Evolutionary conservation across 2,797 vertebrate species (phyloP).

Genomic region (Centroberyx gerrardi): DNA sequence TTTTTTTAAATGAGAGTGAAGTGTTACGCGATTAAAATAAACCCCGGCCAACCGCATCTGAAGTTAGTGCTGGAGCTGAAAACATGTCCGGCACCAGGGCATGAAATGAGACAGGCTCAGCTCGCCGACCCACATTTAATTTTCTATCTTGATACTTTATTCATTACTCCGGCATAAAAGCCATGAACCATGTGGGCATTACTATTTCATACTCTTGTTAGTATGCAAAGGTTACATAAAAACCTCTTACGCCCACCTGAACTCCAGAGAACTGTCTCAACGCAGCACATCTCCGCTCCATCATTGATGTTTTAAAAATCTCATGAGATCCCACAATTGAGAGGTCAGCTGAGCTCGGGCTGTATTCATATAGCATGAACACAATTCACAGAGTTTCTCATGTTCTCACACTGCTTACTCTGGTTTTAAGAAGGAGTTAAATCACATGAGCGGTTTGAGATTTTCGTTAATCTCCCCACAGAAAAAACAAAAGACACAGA

Average conservation of each 20-base stretch:
- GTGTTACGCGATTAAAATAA: slow-evolving; percentile 13
- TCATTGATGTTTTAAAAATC: slow-evolving; percentile 37
- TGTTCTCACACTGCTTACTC: slow-evolving; percentile 15
- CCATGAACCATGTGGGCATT: slow-evolving; percentile 23
- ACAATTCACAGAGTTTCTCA: slow-evolving; percentile 13
- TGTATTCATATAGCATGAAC: slow-evolving; percentile 32
- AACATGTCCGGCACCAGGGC: neutral
- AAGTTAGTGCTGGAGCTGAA: neutral
- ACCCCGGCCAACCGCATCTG: neutral
- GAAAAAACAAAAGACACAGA: slow-evolving; percentile 59
- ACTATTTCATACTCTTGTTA: slow-evolving; percentile 53
- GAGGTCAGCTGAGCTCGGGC: slow-evolving; percentile 40
- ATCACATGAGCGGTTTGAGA: slow-evolving; percentile 31
- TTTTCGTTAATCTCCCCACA: slow-evolving; percentile 67
- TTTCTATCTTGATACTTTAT: slow-evolving; percentile 50
- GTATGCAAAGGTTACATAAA: slow-evolving; percentile 56
- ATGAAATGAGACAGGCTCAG: neutral
- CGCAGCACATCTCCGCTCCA: slow-evolving; percentile 57
- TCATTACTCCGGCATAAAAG: slow-evolving; percentile 47
- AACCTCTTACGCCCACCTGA: slow-evolving; percentile 1
- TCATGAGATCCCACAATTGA: slow-evolving; percentile 51
- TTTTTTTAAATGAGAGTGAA: slow-evolving; percentile 3
- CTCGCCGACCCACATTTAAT: slow-evolving; percentile 31
- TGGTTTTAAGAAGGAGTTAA: slow-evolving; percentile 37
- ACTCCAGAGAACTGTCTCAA: slow-evolving; percentile 37